These are phyloP conservation scores for Zygaena filipendulae DNA, from an alignment of 2,888 invertebrate species.

Conservation along the genomic window DNA sequence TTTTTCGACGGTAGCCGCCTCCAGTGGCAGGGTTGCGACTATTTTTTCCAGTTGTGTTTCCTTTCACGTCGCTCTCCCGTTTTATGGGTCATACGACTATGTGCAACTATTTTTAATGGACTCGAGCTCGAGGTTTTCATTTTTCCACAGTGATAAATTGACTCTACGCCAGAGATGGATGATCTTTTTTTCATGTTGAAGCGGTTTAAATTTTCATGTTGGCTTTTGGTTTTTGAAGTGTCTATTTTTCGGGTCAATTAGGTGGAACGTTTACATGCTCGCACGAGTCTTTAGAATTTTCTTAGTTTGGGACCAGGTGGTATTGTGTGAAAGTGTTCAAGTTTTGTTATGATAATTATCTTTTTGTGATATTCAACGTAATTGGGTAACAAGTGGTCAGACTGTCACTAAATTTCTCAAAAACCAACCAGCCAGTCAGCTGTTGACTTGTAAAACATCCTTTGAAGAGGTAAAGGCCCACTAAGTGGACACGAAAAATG, in stretches of 20 bases:
- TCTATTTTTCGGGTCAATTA: slow-evolving; percentile 4
- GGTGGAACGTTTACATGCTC: too few relatives aligned
- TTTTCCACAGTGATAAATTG: slow-evolving; percentile 62
- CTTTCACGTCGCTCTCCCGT: slow-evolving; percentile 57
- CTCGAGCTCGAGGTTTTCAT: slow-evolving; percentile 50
- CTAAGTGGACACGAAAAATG: too few relatives aligned
- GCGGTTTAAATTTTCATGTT: slow-evolving; percentile 28
- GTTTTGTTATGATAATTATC: too few relatives aligned
- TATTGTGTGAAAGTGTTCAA: too few relatives aligned
- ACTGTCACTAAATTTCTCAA: too few relatives aligned
- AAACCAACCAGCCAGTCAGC: too few relatives aligned
- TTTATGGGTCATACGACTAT: slow-evolving; percentile 68
- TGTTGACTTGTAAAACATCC: too few relatives aligned
- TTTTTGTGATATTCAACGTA: too few relatives aligned
- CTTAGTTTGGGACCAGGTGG: too few relatives aligned
- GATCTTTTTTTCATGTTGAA: slow-evolving; percentile 47
- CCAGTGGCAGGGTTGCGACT: slow-evolving; percentile 50
- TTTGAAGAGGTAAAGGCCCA: too few relatives aligned
- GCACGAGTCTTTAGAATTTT: too few relatives aligned
- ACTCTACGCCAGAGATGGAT: slow-evolving; percentile 56
- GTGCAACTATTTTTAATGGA: slow-evolving; percentile 67
- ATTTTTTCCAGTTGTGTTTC: slow-evolving; percentile 56
- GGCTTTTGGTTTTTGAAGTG: slow-evolving; percentile 4
- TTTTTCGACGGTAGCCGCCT: slow-evolving; percentile 51
- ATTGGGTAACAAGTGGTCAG: too few relatives aligned